phyloP scores from a whole-genome alignment of 2,113 vertebrate genomes.

The Cebidichthys violaceus region DNA sequence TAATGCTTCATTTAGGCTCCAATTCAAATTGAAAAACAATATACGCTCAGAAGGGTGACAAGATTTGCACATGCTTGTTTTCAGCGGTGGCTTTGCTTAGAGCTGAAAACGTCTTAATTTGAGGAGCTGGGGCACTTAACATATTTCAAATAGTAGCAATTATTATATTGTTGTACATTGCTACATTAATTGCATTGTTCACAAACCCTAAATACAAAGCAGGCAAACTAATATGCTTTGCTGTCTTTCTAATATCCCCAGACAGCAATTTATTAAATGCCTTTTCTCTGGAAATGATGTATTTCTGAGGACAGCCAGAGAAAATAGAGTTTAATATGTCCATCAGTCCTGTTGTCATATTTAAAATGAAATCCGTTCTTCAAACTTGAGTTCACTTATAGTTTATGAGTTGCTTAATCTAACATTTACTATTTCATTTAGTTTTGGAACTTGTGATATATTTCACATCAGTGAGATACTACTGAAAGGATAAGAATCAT shows the following conservation, averaged over 20 bases:
- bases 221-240: constrained; percentile 15
- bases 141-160: constrained; percentile 60
- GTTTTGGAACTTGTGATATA: neutral
- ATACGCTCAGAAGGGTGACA: constrained; percentile 68
- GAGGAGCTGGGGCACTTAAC: constrained; percentile 49
- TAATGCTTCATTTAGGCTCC: constrained; percentile 79
- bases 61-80: constrained; percentile 75
- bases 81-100: constrained; percentile 58
- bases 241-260: too few species aligned
- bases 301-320: constrained; percentile 12
- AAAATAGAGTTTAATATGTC: constrained; percentile 29
- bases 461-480: neutral
- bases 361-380: constrained; percentile 11
- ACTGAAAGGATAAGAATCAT: neutral
- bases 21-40: constrained; percentile 82
- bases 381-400: neutral
- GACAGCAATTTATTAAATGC: constrained; percentile 37
- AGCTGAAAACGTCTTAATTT: constrained; percentile 73
- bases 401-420: neutral
- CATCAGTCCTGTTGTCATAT: constrained; percentile 31
- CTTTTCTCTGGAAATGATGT: neutral
- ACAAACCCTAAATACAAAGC: constrained; percentile 47
- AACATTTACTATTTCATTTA: neutral
- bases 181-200: constrained; percentile 35
- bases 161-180: neutral